Evolutionary conservation across 2,113 vertebrate genomes (phyloP).

Genomic region (Protobothrops mucrosquamatus): DNA sequence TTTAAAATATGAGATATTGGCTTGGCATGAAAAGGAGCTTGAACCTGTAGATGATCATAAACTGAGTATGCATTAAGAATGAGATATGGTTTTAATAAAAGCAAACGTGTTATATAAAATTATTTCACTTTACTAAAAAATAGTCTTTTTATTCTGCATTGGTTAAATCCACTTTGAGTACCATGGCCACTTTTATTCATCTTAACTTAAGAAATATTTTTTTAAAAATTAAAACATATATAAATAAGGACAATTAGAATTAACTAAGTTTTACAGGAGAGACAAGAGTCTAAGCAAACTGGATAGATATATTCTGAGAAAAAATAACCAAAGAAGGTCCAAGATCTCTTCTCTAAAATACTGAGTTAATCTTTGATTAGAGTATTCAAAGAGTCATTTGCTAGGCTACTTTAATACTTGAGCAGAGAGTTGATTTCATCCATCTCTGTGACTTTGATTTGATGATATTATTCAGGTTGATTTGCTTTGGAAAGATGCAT

Average conservation of each 20-base stretch:
- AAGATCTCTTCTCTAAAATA: not conserved
- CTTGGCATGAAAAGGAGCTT: not conserved
- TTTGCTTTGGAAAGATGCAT: not conserved
- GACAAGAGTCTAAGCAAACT: not conserved
- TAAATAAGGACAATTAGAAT: not conserved
- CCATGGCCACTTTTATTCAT: not conserved
- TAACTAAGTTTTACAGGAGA: not conserved
- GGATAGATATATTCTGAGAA: not conserved
- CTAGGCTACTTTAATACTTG: not conserved
- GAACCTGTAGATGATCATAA: not conserved
- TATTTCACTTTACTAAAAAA: not conserved
- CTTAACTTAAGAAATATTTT: not conserved
- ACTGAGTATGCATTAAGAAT: not conserved
- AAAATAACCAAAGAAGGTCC: not conserved
- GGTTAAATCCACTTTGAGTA: not conserved
- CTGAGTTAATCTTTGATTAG: not conserved
- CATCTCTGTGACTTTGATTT: not conserved
- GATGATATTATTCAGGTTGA: not conserved
- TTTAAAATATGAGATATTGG: not conserved
- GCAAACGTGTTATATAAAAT: not conserved
- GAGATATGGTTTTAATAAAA: not conserved
- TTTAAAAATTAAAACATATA: not conserved
- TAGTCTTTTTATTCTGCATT: not conserved
- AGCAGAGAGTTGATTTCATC: not conserved
- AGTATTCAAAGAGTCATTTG: not conserved